A percentile compares a stretch with the other conserved stretches of the same genome.
Conservation (phyloP, 2,797 vertebrate genomes). For the Anguilla anguilla region DNA sequence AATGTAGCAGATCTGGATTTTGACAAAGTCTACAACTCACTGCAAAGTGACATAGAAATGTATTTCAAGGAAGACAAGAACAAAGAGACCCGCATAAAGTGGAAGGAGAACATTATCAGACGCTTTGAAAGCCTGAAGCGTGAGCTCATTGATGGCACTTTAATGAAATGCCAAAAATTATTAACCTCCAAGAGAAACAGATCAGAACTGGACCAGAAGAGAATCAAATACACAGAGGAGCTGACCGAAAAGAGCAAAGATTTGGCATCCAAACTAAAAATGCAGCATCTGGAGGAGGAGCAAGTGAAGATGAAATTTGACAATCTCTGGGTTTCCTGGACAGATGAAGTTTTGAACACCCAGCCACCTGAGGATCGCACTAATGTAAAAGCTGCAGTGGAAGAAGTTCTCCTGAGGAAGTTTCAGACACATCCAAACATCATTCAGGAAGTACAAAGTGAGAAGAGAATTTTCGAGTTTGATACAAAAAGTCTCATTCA, state of each 20-base stretch:
- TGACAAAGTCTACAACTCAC: slow-evolving; percentile 13
- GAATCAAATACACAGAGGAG: slow-evolving; percentile 26
- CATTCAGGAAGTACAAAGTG: background rate
- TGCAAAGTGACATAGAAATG: slow-evolving; percentile 56
- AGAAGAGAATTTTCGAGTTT: background rate
- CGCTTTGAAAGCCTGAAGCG: too few relatives aligned
- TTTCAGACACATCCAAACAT: background rate
- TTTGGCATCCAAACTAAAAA: slow-evolving; percentile 46
- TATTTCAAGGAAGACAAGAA: slow-evolving; percentile 24
- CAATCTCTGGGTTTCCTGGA: slow-evolving; percentile 22
- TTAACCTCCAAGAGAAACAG: slow-evolving; percentile 36
- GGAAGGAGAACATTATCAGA: too few relatives aligned
- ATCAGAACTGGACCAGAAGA: slow-evolving; percentile 42
- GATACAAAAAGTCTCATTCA: background rate
- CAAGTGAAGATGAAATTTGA: slow-evolving; percentile 42
- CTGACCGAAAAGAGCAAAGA: slow-evolving; percentile 48
- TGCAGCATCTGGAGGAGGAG: slow-evolving; percentile 38
- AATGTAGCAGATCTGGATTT: background rate
- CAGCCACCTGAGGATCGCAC: background rate
- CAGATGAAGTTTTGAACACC: background rate
- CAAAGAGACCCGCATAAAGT: too few relatives aligned
- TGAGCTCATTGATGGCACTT: slow-evolving; percentile 47
- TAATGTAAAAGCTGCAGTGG: slow-evolving; percentile 9
- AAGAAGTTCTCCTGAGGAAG: background rate
- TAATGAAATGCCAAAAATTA: slow-evolving; percentile 40